Evolutionary conservation across 1,140 invertebrate species (phyloP).

Genomic region (Drosophila ananassae): DNA sequence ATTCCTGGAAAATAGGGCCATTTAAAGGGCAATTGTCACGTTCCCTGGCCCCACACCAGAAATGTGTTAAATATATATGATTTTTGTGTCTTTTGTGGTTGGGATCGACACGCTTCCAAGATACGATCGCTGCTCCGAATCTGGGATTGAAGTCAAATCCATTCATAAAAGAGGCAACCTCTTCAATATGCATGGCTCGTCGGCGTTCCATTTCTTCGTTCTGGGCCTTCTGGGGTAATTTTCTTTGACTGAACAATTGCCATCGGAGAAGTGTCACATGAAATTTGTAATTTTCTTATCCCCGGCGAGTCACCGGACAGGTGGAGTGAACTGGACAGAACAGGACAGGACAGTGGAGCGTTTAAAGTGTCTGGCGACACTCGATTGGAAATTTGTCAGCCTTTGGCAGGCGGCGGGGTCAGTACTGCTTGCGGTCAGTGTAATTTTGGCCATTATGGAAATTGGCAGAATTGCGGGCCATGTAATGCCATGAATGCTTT

Average conservation of each 20-base stretch:
- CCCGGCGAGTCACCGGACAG: too few species aligned
- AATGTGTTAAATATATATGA: background rate
- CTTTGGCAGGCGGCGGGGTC: slow-evolving; percentile 43
- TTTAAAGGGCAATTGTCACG: slow-evolving; percentile 39
- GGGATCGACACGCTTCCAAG: background rate
- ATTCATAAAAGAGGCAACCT: slow-evolving; percentile 39
- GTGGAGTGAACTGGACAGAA: too few species aligned
- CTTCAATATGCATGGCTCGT: slow-evolving; percentile 30
- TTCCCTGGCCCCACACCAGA: slow-evolving; percentile 2
- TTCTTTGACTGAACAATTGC: slow-evolving; percentile 38
- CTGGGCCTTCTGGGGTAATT: slow-evolving; percentile 41
- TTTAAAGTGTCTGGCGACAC: slow-evolving; percentile 69
- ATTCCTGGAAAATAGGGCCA: slow-evolving; percentile 18
- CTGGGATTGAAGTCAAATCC: slow-evolving; percentile 1
- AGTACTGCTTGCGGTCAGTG: slow-evolving; percentile 30
- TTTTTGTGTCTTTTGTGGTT: background rate
- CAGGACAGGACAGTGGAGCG: slow-evolving; percentile 30
- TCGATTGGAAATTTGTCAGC: slow-evolving; percentile 57
- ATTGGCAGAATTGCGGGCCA: slow-evolving; percentile 38
- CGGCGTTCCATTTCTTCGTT: background rate
- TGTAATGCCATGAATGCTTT: slow-evolving; percentile 5
- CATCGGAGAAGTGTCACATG: slow-evolving; percentile 66
- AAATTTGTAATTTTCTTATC: slow-evolving; percentile 81
- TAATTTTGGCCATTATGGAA: slow-evolving; percentile 71
- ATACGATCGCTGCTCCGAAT: slow-evolving; percentile 35